Base-by-base conservation (phyloP, 35 echinoderm and acorn worm genomes). In the Anneissia japonica region DNA sequence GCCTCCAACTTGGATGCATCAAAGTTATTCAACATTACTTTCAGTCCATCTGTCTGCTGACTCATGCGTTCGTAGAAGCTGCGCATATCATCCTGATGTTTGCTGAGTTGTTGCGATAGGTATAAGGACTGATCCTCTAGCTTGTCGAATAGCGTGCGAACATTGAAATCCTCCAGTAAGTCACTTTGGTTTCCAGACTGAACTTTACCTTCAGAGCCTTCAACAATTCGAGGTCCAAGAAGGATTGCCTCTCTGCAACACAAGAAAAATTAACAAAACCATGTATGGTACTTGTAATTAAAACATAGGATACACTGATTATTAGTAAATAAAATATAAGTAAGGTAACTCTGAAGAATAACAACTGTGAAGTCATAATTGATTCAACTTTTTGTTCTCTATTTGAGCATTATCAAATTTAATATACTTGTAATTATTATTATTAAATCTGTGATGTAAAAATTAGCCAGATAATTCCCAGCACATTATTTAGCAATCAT, bases 1-100 rank as follows among this genome's bases (percentile, higher is more conserved):
- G 79, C 33, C 34, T 98, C 91, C 40, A 98, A 83, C 83, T 94
- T 94, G 17, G 89, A 82, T 23, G 84, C 38, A 83, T 98, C 95
- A 40, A 98, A 74, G 79, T 87, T 94, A 56, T 31, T 41, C 39
- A 51, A 26, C 77, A 77, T 74, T 80, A 82, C 84, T 87, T 98
- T 98, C 12, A 98, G 89, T 37, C 95, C 95, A 19, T 98, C 95
- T 3, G 91, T 98, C 92, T 98, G 95, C 51, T 98, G 89, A 32
- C 88, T 88, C 91, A 98, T 98, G 36, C 95, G 79, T 37, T 98
- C 95, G 64, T 98, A 98, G 84, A 98, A 98, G 13, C 89, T 92
- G 36, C 89, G 56, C 14, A 98, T 43, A 74, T 98, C 95, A 83
- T 98, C 95, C 37, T 98, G 95, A 38, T 98, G 95, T 78, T 89